Conservation (phyloP, 2,797 vertebrate species). For the Synanceia verrucosa region DNA sequence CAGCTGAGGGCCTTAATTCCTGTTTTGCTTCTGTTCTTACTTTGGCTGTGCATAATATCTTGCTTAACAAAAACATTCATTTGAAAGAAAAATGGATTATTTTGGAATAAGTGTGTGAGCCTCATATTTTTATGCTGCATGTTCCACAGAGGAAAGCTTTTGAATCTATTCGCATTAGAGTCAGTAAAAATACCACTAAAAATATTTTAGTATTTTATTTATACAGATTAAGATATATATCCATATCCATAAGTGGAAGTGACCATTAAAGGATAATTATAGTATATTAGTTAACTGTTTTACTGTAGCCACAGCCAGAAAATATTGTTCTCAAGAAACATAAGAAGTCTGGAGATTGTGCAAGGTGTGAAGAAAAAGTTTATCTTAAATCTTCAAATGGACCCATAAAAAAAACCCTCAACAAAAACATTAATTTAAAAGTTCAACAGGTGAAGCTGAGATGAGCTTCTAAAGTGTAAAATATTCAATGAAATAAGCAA, state of each 20-base stretch:
- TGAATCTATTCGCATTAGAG: background rate
- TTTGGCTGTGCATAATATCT: background rate
- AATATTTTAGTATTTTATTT: too few relatives aligned
- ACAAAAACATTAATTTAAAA: too few relatives aligned
- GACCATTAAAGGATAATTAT: background rate
- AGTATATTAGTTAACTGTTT: background rate
- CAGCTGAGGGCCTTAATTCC: slow-evolving; percentile 9
- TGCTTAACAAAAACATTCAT: slow-evolving; percentile 10
- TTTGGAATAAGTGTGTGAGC: slow-evolving; percentile 14
- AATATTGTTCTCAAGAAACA: background rate
- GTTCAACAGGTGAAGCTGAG: too few relatives aligned
- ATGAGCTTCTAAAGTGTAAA: too few relatives aligned
- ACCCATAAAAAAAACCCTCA: background rate
- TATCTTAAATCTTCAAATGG: background rate
- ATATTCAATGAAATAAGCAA: too few relatives aligned
- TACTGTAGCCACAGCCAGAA: background rate
- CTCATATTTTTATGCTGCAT: slow-evolving; percentile 2
- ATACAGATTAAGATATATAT: too few relatives aligned
- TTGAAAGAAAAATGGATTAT: background rate
- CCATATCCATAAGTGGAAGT: background rate
- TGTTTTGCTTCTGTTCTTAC: slow-evolving; percentile 23
- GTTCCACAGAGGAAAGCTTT: background rate
- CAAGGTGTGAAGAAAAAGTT: background rate
- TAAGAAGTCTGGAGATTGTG: background rate
- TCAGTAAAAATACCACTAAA: background rate